These are phyloP conservation scores for Pseudopodoces humilis DNA, from an alignment of 2,113 vertebrate genomes.

Conservation along the genomic window DNA sequence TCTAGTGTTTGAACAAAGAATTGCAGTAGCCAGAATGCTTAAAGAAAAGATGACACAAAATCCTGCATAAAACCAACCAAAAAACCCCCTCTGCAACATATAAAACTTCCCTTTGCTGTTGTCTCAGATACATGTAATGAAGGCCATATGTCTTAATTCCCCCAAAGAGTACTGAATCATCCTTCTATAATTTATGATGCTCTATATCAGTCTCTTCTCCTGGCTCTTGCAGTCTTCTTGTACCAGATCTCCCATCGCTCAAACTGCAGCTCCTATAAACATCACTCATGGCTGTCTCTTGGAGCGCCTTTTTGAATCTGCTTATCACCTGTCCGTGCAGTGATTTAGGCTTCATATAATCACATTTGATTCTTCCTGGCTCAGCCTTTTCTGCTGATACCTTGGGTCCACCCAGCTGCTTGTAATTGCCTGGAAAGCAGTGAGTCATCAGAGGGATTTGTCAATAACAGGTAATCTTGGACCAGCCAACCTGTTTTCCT, in stretches of 20 bases:
- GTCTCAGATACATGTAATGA: neutral
- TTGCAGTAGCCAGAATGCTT: neutral
- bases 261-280: neutral
- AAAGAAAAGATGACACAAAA: neutral
- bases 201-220: neutral
- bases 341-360: neutral
- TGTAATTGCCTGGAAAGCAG: neutral
- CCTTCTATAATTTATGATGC: neutral
- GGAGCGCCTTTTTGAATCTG: neutral
- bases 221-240: neutral
- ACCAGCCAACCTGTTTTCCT: neutral
- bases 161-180: slow-evolving; percentile 19
- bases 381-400: neutral
- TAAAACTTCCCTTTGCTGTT: neutral
- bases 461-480: neutral
- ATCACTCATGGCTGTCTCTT: neutral
- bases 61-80: neutral
- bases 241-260: neutral
- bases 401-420: neutral
- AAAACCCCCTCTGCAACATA: neutral
- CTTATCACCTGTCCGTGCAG: neutral
- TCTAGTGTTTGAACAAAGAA: neutral
- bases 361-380: neutral
- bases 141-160: slow-evolving; percentile 22
- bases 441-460: neutral